Evolutionary conservation across 2,888 invertebrate species (phyloP), one percentile per base, ranked within the genome.

Genomic region (Stegana nigrithorax): DNA sequence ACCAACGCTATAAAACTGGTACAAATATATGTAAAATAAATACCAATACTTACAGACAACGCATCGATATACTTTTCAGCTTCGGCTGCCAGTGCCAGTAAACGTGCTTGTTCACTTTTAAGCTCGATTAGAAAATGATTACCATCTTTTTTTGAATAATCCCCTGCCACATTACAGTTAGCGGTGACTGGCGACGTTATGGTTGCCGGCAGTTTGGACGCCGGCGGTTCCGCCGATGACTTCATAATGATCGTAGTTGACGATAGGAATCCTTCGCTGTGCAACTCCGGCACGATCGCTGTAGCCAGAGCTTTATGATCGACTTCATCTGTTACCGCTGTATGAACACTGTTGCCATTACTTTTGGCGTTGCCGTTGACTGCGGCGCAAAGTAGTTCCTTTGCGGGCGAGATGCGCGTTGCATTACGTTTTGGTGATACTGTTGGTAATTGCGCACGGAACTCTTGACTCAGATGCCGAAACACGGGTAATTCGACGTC

Each of bases 381-480:
- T 1, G 44, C 25, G 8, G 64, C 68, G n/a, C n/a, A n/a, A n/a
- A n/a, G n/a, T 27, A 67, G 23, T 55, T 71, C 73, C 1, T 65
- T 64, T 8, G 74, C 61, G 3, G 67, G 64, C 1, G 68, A 60
- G 3, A 59, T 5, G 7, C 75, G 78, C 4, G 57, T 19, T 8
- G 68, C 67, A 63, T 32, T 69, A n/a, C 81, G 73, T 69, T 90
- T 91, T 23, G 91, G 89, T 32, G 89, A 90, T 29, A 86, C 82
- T 10, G 78, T 78, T 2, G 93, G 92, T 69, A 95, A 85, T 81
- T 95, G 95, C 0, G 94, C 94, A 21, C 94, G 88, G 82, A 95
- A 95, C 81, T 95, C 95, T 0, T 94, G 93, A 79, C 94, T 88
- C 66, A 95, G 86, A 85, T 94, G 94, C 84, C 94, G 89, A 67